Conservation (phyloP, 2,113 vertebrate species). For the Corydoras maculifer region DNA sequence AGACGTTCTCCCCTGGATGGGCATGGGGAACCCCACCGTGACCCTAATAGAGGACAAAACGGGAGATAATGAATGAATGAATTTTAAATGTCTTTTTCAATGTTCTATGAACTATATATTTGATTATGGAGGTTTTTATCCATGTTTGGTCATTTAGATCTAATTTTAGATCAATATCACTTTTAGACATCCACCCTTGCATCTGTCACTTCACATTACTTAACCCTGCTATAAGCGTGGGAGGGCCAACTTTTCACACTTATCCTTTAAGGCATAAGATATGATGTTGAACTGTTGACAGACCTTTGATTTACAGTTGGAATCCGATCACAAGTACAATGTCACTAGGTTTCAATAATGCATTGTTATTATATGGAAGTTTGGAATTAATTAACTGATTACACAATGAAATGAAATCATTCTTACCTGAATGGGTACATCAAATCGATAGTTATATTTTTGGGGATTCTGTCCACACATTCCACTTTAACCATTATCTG, state of each 20-base stretch:
- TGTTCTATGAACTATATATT: too few species aligned
- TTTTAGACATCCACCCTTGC: conserved; percentile 14
- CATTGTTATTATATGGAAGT: too few species aligned
- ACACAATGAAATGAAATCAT: neutral
- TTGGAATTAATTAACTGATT: too few species aligned
- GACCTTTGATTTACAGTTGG: neutral
- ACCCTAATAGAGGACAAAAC: too few species aligned
- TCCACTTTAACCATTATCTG: conserved; percentile 91
- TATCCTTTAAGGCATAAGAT: conserved; percentile 4
- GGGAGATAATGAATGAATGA: too few species aligned
- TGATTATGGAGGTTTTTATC: too few species aligned
- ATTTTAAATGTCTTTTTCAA: too few species aligned
- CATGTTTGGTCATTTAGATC: too few species aligned
- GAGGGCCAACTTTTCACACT: conserved; percentile 8
- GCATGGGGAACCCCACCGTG: too few species aligned
- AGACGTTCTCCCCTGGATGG: too few species aligned
- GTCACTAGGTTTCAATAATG: neutral
- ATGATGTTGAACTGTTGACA: neutral
- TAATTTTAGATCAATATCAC: neutral
- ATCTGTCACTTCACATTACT: conserved; percentile 24
- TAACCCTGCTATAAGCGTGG: conserved; percentile 7
- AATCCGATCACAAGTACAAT: neutral
- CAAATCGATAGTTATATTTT: conserved; percentile 84
- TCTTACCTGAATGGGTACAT: conserved; percentile 92
- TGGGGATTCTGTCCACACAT: conserved; percentile 85